These are phyloP conservation scores for Gymnoscopelus braueri DNA, from an alignment of 2,797 vertebrate genomes.

Conservation along the genomic window DNA sequence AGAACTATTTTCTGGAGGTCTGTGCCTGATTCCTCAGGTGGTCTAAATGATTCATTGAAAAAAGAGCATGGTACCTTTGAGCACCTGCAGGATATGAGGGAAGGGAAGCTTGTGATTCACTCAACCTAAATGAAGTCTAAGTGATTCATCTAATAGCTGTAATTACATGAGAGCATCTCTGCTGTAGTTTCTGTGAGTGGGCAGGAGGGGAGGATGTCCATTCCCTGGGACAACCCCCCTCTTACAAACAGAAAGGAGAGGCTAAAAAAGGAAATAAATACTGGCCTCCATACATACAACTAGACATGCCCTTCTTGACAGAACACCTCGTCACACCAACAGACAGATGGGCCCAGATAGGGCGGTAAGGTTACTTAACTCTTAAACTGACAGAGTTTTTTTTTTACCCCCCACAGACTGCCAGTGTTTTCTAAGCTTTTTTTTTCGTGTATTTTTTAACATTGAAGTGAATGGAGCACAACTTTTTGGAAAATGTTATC, in stretches of 20 bases:
- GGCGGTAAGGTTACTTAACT: too few relatives aligned
- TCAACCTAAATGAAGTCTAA: slow-evolving; percentile 25
- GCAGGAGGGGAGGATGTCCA: slow-evolving; percentile 26
- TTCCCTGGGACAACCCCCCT: slow-evolving; percentile 1
- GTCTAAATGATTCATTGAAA: slow-evolving; percentile 36
- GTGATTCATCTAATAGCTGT: slow-evolving; percentile 61
- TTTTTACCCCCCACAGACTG: too few relatives aligned
- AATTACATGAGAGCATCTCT: slow-evolving; percentile 37
- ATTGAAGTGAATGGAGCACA: too few relatives aligned
- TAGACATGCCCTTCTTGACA: too few relatives aligned
- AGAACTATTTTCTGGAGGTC: slow-evolving; percentile 39
- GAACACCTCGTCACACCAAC: too few relatives aligned
- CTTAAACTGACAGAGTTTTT: too few relatives aligned
- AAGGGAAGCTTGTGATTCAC: slow-evolving; percentile 46
- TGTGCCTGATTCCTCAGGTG: slow-evolving; percentile 48
- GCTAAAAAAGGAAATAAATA: slow-evolving; percentile 4
- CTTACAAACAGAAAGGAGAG: slow-evolving; percentile 2
- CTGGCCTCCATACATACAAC: too few relatives aligned
- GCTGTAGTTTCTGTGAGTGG: slow-evolving; percentile 31
- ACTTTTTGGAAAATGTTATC: too few relatives aligned
- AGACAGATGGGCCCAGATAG: too few relatives aligned
- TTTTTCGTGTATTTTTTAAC: too few relatives aligned
- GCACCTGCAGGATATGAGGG: slow-evolving; percentile 43
- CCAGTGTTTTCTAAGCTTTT: too few relatives aligned
- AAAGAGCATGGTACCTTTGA: slow-evolving; percentile 42